Evolutionary conservation across 2,797 vertebrate genomes (phyloP).

Genomic region (Diplodus puntazzo): DNA sequence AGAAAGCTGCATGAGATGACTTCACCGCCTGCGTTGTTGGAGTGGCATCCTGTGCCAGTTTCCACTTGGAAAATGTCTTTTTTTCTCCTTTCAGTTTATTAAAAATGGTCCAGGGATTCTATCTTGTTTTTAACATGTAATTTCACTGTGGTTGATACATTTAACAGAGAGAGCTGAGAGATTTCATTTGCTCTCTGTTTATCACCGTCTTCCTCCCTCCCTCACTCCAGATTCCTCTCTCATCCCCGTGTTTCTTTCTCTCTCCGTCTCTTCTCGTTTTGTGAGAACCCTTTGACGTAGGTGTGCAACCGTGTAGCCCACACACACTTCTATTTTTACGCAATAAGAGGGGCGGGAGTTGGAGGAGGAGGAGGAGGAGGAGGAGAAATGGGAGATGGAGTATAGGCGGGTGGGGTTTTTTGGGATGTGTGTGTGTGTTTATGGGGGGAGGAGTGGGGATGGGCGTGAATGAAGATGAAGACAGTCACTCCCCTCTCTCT

Average conservation of each 20-base stretch:
- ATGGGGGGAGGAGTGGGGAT: neutral
- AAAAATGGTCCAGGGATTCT: slow-evolving; percentile 46
- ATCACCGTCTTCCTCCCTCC: slow-evolving; percentile 21
- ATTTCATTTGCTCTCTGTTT: slow-evolving; percentile 32
- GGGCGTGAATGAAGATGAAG: slow-evolving; percentile 64
- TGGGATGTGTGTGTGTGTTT: slow-evolving; percentile 7
- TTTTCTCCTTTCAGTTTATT: slow-evolving; percentile 18
- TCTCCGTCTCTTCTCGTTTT: slow-evolving; percentile 45
- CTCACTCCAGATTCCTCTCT: slow-evolving; percentile 9
- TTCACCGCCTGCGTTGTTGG: slow-evolving; percentile 8
- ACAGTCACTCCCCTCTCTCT: slow-evolving; percentile 62
- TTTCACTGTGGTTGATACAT: slow-evolving; percentile 34
- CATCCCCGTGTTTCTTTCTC: slow-evolving; percentile 11
- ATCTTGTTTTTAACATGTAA: slow-evolving; percentile 36
- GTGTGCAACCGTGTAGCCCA: slow-evolving; percentile 65
- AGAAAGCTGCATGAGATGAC: slow-evolving; percentile 20
- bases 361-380: slow-evolving; percentile 31
- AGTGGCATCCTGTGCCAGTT: slow-evolving; percentile 28
- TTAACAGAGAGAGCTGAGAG: neutral
- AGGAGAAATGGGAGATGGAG: slow-evolving; percentile 44
- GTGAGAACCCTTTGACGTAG: slow-evolving; percentile 78
- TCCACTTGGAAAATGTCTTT: slow-evolving; percentile 38
- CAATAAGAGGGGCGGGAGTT: slow-evolving; percentile 57
- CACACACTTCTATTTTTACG: slow-evolving; percentile 82
- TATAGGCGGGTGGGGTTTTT: slow-evolving; percentile 45